phyloP scores from a whole-genome alignment of 2,113 vertebrate species.

The Desmodus rotundus region DNA sequence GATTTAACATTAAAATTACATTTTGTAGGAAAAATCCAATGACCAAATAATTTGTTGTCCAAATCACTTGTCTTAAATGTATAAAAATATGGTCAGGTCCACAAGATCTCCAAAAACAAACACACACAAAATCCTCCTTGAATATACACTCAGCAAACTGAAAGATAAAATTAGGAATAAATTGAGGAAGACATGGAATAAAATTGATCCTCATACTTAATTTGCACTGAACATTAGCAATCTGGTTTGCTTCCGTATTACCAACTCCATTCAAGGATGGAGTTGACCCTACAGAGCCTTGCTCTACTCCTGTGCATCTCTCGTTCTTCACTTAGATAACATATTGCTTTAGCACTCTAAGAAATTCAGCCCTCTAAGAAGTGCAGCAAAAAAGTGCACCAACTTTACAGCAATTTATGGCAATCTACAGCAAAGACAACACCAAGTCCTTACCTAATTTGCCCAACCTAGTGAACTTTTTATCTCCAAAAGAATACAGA shows the following conservation, averaged over 20 bases:
- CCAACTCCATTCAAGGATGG: background rate
- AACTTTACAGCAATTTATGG: background rate
- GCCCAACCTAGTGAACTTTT: background rate
- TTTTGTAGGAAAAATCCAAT: background rate
- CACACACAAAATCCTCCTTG: background rate
- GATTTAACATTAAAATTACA: background rate
- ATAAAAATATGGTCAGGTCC: background rate
- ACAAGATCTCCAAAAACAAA: background rate
- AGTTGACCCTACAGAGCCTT: background rate
- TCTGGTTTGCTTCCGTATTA: background rate
- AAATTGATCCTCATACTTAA: background rate
- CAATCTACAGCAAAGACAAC: background rate
- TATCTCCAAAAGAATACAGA: conserved; percentile 5
- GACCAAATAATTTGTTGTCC: background rate
- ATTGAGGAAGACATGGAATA: background rate
- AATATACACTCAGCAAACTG: background rate
- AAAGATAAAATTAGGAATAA: conserved; percentile 16
- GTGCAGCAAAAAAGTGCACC: background rate
- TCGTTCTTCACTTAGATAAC: background rate
- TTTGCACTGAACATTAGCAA: background rate
- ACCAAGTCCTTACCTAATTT: conserved; percentile 34
- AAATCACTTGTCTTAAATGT: background rate
- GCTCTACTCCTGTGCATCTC: background rate
- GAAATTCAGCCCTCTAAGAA: background rate
- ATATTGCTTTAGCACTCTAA: background rate